Base-by-base conservation (phyloP, 2,797 vertebrate species). In the Pempheris klunzingeri region DNA sequence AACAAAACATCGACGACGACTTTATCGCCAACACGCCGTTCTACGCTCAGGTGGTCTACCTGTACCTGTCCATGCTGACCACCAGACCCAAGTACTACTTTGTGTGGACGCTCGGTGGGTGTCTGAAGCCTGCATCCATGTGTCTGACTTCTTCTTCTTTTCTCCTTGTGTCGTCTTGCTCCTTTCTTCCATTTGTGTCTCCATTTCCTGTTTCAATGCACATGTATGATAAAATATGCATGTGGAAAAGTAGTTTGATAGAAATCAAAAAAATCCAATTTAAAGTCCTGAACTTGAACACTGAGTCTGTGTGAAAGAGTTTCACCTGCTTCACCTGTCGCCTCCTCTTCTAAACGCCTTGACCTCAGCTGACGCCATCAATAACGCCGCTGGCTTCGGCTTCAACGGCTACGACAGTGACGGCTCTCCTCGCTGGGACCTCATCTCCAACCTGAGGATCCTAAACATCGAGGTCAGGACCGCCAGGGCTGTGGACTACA, bases 21-120 rank as follows among this genome's bases (percentile, higher is more conserved):
- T 98, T 98, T 83, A 95, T 93, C 62, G 94, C 96, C 80, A 95
- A 92, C 61, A 96, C 95, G 0, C 96, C 96, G 0, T 95, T 97
- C 91, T 96, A 95, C 22, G 85, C 93, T 47, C 96, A 92, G 83
- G 87, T 96, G 68, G 86, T 96, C 86, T 98, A 98, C 88, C 93
- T 98, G 1, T 98, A 98, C 3, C 54, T 97, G 66, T 98, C 97
- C 82, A 96, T 98, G 71, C 88, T 98, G 93, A 97, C 97, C 85
- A 97, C 97, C 89, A 95, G 97, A 88, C 97, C 97, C 78, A 98
- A 98, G 83, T 98, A 98, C 93, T 98, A 98, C 89, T 98, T 98
- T 77, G 97, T 97, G 14, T 98, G 97, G 97, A 98, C 97, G 4
- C 94, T 98, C 62, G 97, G 97, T 99, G 91, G 92, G 97, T 93